phyloP scores from a whole-genome alignment of 2,113 vertebrate genomes.

The Cnemophilus loriae region DNA sequence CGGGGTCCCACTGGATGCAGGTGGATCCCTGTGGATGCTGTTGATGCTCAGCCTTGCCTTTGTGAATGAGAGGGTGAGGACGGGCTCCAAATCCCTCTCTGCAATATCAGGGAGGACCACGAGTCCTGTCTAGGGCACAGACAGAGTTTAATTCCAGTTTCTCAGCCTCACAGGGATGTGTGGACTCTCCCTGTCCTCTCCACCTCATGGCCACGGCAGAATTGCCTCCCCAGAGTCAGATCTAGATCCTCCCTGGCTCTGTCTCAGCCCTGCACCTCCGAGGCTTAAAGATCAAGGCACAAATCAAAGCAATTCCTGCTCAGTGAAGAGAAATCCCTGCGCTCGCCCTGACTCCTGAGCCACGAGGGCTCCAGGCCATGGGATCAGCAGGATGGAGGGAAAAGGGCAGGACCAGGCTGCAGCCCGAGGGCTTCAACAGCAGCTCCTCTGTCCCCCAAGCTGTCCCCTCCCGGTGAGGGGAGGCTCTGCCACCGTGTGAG shows the following conservation, averaged over 20 bases:
- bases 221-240: neutral
- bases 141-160: neutral
- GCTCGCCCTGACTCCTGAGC: neutral
- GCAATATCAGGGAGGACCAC: rapidly evolving
- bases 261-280: neutral
- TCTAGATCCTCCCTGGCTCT: neutral
- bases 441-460: neutral
- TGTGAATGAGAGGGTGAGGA: neutral
- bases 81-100: neutral
- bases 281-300: neutral
- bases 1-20: neutral
- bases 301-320: neutral
- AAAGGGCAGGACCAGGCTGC: neutral
- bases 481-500: neutral
- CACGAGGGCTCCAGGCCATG: neutral
- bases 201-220: neutral
- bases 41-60: neutral
- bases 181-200: neutral
- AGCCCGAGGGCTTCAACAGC: neutral
- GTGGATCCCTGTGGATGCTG: neutral
- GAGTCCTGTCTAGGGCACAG: neutral
- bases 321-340: neutral
- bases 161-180: neutral
- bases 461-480: neutral
- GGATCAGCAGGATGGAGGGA: neutral